These are phyloP conservation scores for Noctuana brunneofusca DNA, from an alignment of 2,888 invertebrate species.

Conservation along the genomic window DNA sequence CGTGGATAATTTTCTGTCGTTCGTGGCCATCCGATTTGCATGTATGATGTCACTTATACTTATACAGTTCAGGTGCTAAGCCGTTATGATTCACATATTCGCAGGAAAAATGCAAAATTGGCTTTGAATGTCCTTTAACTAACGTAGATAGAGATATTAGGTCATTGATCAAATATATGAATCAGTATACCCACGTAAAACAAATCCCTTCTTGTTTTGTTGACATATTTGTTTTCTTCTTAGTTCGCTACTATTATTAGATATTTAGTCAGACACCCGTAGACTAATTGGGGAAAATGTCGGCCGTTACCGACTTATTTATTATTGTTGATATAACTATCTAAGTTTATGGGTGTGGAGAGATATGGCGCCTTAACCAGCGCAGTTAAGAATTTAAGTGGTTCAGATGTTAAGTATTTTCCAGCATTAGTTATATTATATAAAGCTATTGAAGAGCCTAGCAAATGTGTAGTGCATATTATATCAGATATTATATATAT, in stretches of 20 bases:
- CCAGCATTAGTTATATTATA: conserved; percentile 8
- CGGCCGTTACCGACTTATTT: conserved; percentile 21
- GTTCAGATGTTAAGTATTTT: conserved; percentile 19
- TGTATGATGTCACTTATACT: conserved; percentile 50
- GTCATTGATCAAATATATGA: conserved; percentile 37
- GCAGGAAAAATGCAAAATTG: conserved; percentile 36
- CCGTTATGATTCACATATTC: conserved; percentile 36
- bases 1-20: conserved; percentile 48
- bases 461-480: neutral
- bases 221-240: conserved; percentile 12
- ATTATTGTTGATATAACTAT: conserved; percentile 19
- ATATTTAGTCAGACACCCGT: neutral
- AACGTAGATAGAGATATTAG: conserved; percentile 35
- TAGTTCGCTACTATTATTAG: neutral
- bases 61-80: conserved; percentile 33
- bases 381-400: conserved; percentile 18
- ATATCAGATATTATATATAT: neutral
- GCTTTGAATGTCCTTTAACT: conserved; percentile 31
- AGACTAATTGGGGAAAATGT: conserved; percentile 10
- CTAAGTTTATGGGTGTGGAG: conserved; percentile 29
- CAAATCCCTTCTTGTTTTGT: conserved; percentile 3
- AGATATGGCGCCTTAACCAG: conserved; percentile 32
- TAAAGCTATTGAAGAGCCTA: conserved; percentile 3
- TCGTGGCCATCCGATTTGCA: conserved; percentile 50
- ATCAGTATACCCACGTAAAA: conserved; percentile 40